Evolutionary conservation across 2,113 vertebrate species (phyloP), one percentile per base, ranked within the genome.

Genomic region (Dissostichus mawsoni): DNA sequence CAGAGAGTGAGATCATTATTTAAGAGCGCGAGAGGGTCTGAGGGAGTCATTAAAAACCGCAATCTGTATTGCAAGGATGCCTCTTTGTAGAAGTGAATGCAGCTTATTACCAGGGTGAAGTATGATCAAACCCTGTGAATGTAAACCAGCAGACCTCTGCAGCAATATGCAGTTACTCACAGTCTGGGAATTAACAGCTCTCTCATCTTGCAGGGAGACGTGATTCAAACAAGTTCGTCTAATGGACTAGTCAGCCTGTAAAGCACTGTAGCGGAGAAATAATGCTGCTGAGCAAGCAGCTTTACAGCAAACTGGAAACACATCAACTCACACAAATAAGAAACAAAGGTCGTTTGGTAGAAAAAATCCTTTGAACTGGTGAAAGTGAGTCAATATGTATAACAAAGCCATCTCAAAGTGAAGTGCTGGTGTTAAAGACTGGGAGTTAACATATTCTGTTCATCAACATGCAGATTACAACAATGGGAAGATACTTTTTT

Each of bases 1-100:
- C 12, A 1, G 51, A 62, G 66, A 73, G 76, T 68, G 78, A 88
- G 79, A 81, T 88, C 87, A 84, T 90, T 85, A 87, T 80, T 87
- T 89, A 81, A 55, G 69, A 80, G 73, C 13, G 55, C 11, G 71
- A 48, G 73, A 53, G 53, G 66, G 68, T 83, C 80, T 56, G 74
- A 61, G 82, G 55, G 75, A 75, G 61, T 80, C 78, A 84, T 87
- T 87, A 87, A 87, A 80, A 81, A 33, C 82, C 62, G 57, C 64
- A 64, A 80, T 81, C 55, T 71, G 83, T 66, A 67, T 68, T 81
- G 81, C 70, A 71, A 84, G 67, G 83, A 86, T 41, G 76, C 73
- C 68, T 66, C 72, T 65, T 70, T 70, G 72, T 63, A 62, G 78
- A 62, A 61, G 25, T 66, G 78, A 80, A 77, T 36, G 70, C 72